Conservation (phyloP, 53 echinoderm and acorn worm genomes). For the Antedon mediterranea region DNA sequence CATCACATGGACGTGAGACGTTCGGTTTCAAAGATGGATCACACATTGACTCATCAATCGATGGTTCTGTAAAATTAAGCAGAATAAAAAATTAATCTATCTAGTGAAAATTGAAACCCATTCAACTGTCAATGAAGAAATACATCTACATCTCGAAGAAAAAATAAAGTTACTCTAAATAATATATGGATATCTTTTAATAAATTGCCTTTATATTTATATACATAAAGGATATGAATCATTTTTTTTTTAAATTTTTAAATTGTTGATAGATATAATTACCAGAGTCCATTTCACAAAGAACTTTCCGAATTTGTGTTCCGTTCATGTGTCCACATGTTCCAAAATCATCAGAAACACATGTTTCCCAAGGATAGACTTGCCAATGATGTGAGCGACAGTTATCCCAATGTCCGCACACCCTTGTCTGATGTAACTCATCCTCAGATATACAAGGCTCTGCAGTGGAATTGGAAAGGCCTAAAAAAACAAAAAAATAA, state of each 20-base stretch:
- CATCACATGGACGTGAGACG: conserved; percentile 30
- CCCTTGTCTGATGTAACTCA: conserved; percentile 44
- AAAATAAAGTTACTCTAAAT: too few relatives aligned
- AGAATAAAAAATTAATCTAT: neutral
- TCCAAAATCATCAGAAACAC: conserved; percentile 23
- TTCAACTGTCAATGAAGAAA: too few relatives aligned
- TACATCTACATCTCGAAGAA: too few relatives aligned
- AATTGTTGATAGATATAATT: neutral
- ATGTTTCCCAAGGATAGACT: conserved; percentile 59
- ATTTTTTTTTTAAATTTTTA: neutral
- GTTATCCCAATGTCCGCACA: conserved; percentile 57
- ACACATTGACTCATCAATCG: conserved; percentile 38
- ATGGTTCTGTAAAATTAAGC: conserved; percentile 19
- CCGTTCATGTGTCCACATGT: conserved; percentile 39
- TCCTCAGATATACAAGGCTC: conserved; percentile 54
- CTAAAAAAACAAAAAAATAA: conserved; percentile 10
- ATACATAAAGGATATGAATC: too few relatives aligned
- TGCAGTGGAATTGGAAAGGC: conserved; percentile 32
- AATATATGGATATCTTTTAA: too few relatives aligned
- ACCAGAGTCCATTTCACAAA: conserved; percentile 72
- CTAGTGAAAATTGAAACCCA: too few relatives aligned
- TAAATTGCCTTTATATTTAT: too few relatives aligned
- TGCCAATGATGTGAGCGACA: conserved; percentile 86
- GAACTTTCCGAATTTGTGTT: conserved; percentile 32
- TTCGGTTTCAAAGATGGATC: conserved; percentile 29